Percentiles rank a stretch among this genome's conserved stretches.
Conservation (phyloP, 2,113 vertebrate species). For the Cardinalis cardinalis region DNA sequence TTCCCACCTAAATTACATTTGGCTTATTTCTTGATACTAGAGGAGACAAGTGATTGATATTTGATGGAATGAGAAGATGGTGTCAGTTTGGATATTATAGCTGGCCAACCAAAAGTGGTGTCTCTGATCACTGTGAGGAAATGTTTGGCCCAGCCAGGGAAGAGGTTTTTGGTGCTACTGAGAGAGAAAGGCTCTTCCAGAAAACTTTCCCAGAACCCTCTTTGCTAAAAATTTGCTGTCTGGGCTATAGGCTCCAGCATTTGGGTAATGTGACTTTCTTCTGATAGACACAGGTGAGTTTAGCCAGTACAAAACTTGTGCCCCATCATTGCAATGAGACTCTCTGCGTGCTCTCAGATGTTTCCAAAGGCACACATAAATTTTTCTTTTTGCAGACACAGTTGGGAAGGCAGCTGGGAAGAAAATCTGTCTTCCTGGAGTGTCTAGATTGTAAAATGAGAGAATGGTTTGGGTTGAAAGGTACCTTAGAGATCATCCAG, state of each 20-base stretch:
- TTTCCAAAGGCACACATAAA: rapidly evolving
- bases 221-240: not conserved
- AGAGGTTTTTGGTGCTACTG: not conserved
- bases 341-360: rapidly evolving
- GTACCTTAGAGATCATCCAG: rapidly evolving
- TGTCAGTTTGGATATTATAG: not conserved
- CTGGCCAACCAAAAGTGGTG: not conserved
- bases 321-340: no score
- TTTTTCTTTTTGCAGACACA: not conserved
- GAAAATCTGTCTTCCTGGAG: not conserved
- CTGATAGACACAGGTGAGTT: not conserved
- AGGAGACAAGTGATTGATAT: not conserved
- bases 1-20: not conserved
- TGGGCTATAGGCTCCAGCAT: not conserved
- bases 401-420: not conserved
- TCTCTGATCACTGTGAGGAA: not conserved
- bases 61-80: not conserved
- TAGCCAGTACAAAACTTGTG: not conserved
- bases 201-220: not conserved
- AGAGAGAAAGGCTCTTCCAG: not conserved
- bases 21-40: not conserved
- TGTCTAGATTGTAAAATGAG: no score
- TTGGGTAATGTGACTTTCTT: not conserved
- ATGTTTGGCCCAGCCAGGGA: not conserved
- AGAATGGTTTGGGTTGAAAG: not conserved